Evolutionary conservation across 1,140 invertebrate genomes (phyloP), one percentile per base, ranked within the genome.

Genomic region (Bombus vancouverensis): DNA sequence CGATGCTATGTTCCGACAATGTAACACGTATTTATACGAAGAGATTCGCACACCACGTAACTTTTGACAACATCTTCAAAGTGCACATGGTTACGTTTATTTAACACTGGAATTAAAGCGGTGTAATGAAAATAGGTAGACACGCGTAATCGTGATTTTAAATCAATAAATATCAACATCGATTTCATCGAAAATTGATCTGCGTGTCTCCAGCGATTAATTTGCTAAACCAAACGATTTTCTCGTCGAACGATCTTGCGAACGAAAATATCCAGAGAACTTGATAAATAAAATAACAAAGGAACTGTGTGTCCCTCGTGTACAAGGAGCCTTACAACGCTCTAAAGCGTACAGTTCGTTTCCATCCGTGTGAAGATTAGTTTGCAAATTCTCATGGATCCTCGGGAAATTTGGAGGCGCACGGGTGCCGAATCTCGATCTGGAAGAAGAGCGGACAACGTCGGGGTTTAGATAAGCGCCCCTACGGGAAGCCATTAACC

Each of bases 401-500:
- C 68, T 37, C 25, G 68, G 22, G 37, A 71, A 71, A 71, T 71
- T 71, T 39, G 34, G 3, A 39, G 37, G 9, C 9, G 25, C 34
- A 10, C 34, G 32, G 15, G 2, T 15, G 6, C 15, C 37, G 70
- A 42, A n/a, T 72, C 70, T n/a, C 37, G 25, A 71, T 71, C 70
- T 18, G 10, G 70, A 72, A 72, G 70, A 72, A 72, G 68, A 70
- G 34, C 18, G 68, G 13, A 18, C 65, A 13, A 59, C 74, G 73
- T 9, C 70, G 28, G 39, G 59, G 32, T 62, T 76, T 44, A 57
- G 74, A 39, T 85, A 85, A 85, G 83, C 83, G 83, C 13, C 18
- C 37, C 13, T 13, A 73, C 66, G 32, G 77, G 79, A 81, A 57
- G 59, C 71, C 79, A 81, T 85, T 85, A 85, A 75, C 59, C 70